These are phyloP conservation scores for Eugnorisma glareosa DNA, from an alignment of 2,888 invertebrate species.

Conservation along the genomic window DNA sequence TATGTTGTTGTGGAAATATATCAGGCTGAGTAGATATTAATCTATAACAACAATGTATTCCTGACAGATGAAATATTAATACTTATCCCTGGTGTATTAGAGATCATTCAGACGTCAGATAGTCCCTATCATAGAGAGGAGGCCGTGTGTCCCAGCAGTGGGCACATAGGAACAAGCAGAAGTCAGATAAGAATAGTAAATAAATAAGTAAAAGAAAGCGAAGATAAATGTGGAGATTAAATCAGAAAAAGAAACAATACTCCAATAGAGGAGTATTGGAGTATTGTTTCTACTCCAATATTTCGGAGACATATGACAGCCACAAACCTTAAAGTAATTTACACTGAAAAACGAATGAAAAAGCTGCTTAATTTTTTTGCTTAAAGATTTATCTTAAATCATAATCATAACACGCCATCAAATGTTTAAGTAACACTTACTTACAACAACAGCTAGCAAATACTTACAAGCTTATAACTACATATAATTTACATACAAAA, in stretches of 20 bases:
- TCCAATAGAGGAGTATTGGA: too few species aligned
- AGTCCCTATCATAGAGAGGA: too few species aligned
- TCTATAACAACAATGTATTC: not conserved
- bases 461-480: conserved; percentile 24
- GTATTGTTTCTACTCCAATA: too few species aligned
- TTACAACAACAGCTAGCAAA: conserved; percentile 10
- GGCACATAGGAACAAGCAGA: too few species aligned
- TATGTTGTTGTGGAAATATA: conserved; percentile 7
- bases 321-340: not conserved
- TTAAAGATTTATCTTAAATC: not conserved
- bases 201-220: too few species aligned
- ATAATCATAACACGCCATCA: conserved; percentile 9
- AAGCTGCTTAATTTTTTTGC: not conserved
- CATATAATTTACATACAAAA: conserved; percentile 62
- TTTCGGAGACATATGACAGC: too few species aligned
- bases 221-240: not conserved
- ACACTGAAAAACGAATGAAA: not conserved
- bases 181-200: not conserved
- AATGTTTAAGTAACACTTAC: conserved; percentile 15
- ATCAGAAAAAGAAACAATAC: not conserved
- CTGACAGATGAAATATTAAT: not conserved
- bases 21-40: not conserved
- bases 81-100: not conserved
- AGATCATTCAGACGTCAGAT: not conserved
- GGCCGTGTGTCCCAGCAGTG: too few species aligned